These are phyloP conservation scores for Megaceryle torquata DNA, from an alignment of 2,113 vertebrate genomes.

Conservation along the genomic window DNA sequence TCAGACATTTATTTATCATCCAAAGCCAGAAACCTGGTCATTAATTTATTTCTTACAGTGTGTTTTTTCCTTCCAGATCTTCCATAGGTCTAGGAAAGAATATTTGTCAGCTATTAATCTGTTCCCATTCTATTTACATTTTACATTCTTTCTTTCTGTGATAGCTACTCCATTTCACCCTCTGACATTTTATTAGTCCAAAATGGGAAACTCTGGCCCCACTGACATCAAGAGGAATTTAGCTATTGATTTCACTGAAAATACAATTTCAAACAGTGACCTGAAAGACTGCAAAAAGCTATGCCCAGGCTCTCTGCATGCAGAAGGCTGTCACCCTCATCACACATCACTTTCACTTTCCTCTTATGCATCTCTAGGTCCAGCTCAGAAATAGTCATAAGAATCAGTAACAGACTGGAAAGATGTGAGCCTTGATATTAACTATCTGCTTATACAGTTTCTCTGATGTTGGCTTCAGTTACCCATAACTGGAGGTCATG, in stretches of 20 bases:
- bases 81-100: background rate
- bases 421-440: slow-evolving; percentile 48
- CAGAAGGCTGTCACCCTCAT: background rate
- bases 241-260: slow-evolving; percentile 26
- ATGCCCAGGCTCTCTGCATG: background rate
- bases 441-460: slow-evolving; percentile 28
- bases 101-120: background rate
- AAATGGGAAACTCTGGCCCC: background rate
- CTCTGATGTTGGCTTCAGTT: slow-evolving; percentile 49
- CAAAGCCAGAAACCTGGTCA: slow-evolving; percentile 6
- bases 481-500: slow-evolving; percentile 7
- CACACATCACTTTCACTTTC: slow-evolving; percentile 8
- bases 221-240: background rate
- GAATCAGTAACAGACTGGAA: slow-evolving; percentile 22
- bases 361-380: background rate
- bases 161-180: background rate
- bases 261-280: background rate
- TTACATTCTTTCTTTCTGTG: background rate
- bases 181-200: slow-evolving; percentile 26
- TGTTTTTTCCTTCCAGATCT: background rate
- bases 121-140: background rate
- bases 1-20: slow-evolving; percentile 39
- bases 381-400: background rate
- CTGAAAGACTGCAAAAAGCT: background rate
- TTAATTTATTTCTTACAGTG: background rate